A percentile compares a stretch with the other conserved stretches of the same genome.
These are phyloP conservation scores for Calameuta pallipes DNA, from an alignment of 2,888 invertebrate genomes.

Conservation along the genomic window DNA sequence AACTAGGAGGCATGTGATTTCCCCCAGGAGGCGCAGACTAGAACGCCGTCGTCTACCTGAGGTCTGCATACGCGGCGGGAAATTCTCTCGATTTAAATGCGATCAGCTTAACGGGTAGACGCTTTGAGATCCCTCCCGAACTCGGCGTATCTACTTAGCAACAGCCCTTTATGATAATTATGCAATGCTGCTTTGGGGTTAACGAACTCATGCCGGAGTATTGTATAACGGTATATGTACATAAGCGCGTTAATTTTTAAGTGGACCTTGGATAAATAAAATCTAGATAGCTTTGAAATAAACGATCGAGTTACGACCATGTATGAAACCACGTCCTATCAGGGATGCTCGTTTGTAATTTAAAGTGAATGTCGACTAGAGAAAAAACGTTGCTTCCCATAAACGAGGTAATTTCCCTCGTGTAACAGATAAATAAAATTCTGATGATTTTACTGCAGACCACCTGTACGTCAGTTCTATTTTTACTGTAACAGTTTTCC, in stretches of 20 bases:
- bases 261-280: not conserved
- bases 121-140: not conserved
- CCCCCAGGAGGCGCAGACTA: constrained; percentile 56
- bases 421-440: not conserved
- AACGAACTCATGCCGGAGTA: not conserved
- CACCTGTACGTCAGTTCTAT: not conserved
- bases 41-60: constrained; percentile 44
- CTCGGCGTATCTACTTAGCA: not conserved
- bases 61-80: constrained; percentile 15
- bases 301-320: not conserved
- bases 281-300: not conserved
- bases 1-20: constrained; percentile 61
- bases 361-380: not conserved
- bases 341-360: not conserved
- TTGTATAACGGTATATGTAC: not conserved
- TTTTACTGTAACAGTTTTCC: not conserved
- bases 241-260: not conserved
- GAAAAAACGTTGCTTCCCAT: not conserved
- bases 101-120: not conserved
- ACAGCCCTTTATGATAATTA: not conserved
- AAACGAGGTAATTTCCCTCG: not conserved
- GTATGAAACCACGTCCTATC: not conserved
- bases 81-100: not conserved
- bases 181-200: not conserved
- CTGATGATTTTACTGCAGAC: not conserved